These are phyloP conservation scores for cat (Felis catus) DNA, from an alignment of 2,113 vertebrate genomes.

Conservation along the genomic window F.catus_Fca126_mat1.0 CM031412.1:151330501-151331000, in stretches of 20 bases:
- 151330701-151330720: constrained; percentile 2
- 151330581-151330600: constrained; percentile 21
- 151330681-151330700: constrained; percentile 47
- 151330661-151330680: background rate
- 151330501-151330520: background rate
- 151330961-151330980: constrained; percentile 55
- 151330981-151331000: constrained; percentile 57
- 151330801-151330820: constrained; percentile 44
- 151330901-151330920: constrained; percentile 58
- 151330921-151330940: constrained; percentile 57
- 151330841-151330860: background rate
- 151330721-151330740: constrained; percentile 20
- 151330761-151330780: constrained; percentile 46
- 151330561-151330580: background rate
- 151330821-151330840: background rate
- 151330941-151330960: constrained; percentile 46
- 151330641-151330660: background rate
- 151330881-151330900: background rate
- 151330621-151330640: constrained; percentile 41
- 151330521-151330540: constrained; percentile 33
- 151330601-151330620: constrained; percentile 31
- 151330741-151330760: constrained; percentile 4
- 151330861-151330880: background rate
- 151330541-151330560: background rate
- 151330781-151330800: constrained; percentile 34